A percentile compares a stretch with the other conserved stretches of the same genome.
These are phyloP conservation scores for Tetragonisca angustula DNA, from an alignment of 2,888 invertebrate genomes.

Conservation along the genomic window DNA sequence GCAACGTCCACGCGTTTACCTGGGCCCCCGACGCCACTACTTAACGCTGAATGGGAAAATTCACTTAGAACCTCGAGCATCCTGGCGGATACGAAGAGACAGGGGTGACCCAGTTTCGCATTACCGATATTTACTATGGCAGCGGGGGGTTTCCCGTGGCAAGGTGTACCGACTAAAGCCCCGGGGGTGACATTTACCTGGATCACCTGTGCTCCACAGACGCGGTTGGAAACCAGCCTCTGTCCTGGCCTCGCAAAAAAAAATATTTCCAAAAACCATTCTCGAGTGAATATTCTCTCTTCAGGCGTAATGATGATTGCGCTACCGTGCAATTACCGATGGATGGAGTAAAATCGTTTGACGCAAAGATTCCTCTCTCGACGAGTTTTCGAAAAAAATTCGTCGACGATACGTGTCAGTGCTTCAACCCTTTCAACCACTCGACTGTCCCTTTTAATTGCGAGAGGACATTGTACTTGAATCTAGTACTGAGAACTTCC, in stretches of 20 bases:
- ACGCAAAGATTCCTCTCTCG: too few species aligned
- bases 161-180: conserved; percentile 47
- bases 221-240: background rate
- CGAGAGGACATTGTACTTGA: too few species aligned
- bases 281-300: too few species aligned
- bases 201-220: conserved; percentile 32
- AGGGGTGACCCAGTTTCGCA: conserved; percentile 73
- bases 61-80: background rate
- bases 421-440: too few species aligned
- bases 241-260: background rate
- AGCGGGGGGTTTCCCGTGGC: conserved; percentile 27
- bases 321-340: too few species aligned
- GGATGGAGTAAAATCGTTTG: too few species aligned
- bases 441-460: too few species aligned
- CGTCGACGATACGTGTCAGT: too few species aligned
- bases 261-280: conserved; percentile 7
- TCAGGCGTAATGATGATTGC: too few species aligned
- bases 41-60: background rate
- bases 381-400: too few species aligned
- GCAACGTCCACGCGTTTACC: background rate
- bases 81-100: background rate
- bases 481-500: too few species aligned
- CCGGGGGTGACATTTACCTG: conserved; percentile 51
- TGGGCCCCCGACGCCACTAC: background rate
- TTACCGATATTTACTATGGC: conserved; percentile 69